Evolutionary conservation across 2,113 vertebrate species (phyloP).

Genomic region (Elephas maximus): DNA sequence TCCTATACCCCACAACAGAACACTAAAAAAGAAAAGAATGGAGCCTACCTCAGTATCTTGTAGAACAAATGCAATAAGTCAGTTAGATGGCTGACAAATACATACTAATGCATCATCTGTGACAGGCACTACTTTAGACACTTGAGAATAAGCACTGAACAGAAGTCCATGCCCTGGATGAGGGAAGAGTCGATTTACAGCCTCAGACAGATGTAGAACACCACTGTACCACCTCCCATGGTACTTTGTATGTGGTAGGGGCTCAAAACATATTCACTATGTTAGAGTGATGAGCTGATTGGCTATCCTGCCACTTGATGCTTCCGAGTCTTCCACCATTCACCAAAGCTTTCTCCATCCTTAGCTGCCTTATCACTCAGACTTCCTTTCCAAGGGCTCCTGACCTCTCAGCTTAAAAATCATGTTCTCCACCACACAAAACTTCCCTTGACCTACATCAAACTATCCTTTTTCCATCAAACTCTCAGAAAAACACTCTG

Average conservation of each 20-base stretch:
- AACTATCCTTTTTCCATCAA: not conserved
- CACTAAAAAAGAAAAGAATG: not conserved
- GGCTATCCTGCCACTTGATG: not conserved
- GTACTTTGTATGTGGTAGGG: not conserved
- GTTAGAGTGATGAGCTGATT: accelerated
- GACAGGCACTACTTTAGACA: not conserved
- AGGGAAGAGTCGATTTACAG: not conserved
- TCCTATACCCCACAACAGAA: not conserved
- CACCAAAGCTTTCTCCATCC: not conserved
- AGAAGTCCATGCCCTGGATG: not conserved
- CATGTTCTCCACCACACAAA: not conserved
- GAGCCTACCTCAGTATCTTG: not conserved
- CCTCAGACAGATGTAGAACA: not conserved
- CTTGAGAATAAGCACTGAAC: not conserved
- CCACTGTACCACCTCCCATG: not conserved
- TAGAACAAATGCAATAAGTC: not conserved
- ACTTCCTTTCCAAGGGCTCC: not conserved
- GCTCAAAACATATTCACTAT: not conserved
- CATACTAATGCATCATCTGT: not conserved
- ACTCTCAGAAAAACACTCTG: not conserved
- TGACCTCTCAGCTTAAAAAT: not conserved
- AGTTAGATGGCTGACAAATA: not conserved
- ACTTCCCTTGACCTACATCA: not conserved
- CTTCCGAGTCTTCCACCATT: not conserved
- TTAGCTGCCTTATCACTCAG: not conserved